A percentile compares a stretch with the other conserved stretches of the same genome.
phyloP scores from a whole-genome alignment of 1,140 invertebrate species.

The Chlorops oryzae region DNA sequence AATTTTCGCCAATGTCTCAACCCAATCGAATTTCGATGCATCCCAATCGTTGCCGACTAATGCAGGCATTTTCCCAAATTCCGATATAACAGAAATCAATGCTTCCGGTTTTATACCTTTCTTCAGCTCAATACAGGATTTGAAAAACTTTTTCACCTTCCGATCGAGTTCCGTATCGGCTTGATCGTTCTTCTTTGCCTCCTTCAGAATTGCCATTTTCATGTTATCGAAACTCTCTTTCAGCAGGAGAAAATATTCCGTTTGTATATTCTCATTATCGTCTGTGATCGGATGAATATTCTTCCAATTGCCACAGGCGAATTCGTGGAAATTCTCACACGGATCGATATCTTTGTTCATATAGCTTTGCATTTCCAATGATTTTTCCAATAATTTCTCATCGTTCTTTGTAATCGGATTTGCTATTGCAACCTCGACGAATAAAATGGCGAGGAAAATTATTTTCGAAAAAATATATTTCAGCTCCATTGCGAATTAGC shows the following conservation, averaged over 20 bases:
- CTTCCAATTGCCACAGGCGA: slow-evolving; percentile 54
- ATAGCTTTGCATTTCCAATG: slow-evolving; percentile 46
- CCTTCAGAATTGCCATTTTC: too few relatives aligned
- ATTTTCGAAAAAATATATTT: too few relatives aligned
- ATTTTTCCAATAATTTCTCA: too few relatives aligned
- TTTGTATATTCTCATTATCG: too few relatives aligned
- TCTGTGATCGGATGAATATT: slow-evolving; percentile 1
- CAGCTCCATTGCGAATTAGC: too few relatives aligned
- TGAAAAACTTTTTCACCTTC: slow-evolving; percentile 28
- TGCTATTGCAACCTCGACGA: too few relatives aligned
- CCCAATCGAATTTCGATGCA: slow-evolving; percentile 24
- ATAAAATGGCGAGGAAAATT: too few relatives aligned
- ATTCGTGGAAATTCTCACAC: slow-evolving; percentile 63
- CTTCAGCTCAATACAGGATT: slow-evolving; percentile 21
- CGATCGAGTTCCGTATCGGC: slow-evolving; percentile 23
- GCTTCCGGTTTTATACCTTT: slow-evolving; percentile 11
- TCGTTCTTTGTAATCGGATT: too few relatives aligned
- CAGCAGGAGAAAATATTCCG: too few relatives aligned
- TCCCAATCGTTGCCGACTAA: slow-evolving; percentile 21
- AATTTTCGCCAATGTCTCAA: slow-evolving; percentile 16
- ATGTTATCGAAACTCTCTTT: too few relatives aligned
- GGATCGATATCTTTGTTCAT: slow-evolving; percentile 55
- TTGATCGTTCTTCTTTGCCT: too few relatives aligned
- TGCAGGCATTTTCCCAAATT: slow-evolving; percentile 28
- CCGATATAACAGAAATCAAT: slow-evolving; percentile 18